These are phyloP conservation scores for Ctenosaura bakeri DNA, from an alignment of 2,797 vertebrate genomes.

Conservation along the genomic window DNA sequence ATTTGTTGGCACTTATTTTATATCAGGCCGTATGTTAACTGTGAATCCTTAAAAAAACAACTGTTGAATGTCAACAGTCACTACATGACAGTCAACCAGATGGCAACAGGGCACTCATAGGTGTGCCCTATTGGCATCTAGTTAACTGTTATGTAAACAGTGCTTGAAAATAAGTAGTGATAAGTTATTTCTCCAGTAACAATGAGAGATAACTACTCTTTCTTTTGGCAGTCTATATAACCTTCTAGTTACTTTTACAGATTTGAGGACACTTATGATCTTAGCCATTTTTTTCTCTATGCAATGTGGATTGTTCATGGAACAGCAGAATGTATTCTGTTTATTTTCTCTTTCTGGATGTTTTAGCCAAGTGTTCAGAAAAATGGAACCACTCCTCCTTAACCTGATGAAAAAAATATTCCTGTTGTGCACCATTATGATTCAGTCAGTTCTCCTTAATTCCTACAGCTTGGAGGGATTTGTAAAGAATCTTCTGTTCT, in stretches of 20 bases:
- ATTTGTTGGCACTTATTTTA: background rate
- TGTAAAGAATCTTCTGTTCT: constrained; percentile 32
- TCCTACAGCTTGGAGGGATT: constrained; percentile 41
- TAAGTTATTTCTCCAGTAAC: too few relatives aligned
- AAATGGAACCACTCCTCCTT: constrained; percentile 64
- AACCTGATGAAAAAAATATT: constrained; percentile 28
- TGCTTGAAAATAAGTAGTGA: too few relatives aligned
- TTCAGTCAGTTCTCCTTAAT: background rate
- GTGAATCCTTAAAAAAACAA: background rate
- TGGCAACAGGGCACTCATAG: too few relatives aligned
- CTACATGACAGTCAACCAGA: too few relatives aligned
- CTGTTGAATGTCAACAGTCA: background rate
- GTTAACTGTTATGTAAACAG: too few relatives aligned
- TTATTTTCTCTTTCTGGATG: constrained; percentile 55
- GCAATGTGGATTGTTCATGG: too few relatives aligned
- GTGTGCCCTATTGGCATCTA: too few relatives aligned
- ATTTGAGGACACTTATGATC: too few relatives aligned
- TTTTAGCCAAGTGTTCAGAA: constrained; percentile 31
- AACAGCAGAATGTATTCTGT: constrained; percentile 1
- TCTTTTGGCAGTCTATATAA: too few relatives aligned
- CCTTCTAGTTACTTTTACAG: too few relatives aligned
- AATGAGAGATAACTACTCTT: too few relatives aligned
- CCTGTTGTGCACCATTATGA: background rate
- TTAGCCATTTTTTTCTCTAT: too few relatives aligned
- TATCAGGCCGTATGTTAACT: background rate